Conservation (phyloP, 2,797 vertebrate genomes). For the Centroberyx gerrardi region DNA sequence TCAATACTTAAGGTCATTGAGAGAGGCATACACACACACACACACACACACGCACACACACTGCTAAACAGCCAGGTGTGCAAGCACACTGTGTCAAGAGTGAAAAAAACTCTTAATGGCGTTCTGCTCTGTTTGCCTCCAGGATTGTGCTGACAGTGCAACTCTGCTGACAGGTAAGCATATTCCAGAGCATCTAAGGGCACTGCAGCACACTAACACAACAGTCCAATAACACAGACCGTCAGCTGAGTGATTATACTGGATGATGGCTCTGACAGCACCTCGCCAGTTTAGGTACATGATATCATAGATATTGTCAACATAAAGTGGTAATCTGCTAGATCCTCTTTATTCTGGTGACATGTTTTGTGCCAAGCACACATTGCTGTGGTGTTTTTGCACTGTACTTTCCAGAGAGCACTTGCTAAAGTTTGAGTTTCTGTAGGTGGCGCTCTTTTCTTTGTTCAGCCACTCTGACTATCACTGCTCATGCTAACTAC, state of each 20-base stretch:
- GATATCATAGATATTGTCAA: slow-evolving; percentile 32
- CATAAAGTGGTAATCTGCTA: neutral
- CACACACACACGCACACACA: slow-evolving; percentile 19
- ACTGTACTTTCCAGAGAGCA: neutral
- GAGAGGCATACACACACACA: neutral
- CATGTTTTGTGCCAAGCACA: neutral
- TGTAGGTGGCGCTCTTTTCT: neutral
- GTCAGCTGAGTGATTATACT: slow-evolving; percentile 45
- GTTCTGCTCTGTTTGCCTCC: slow-evolving; percentile 51
- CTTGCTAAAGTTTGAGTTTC: neutral
- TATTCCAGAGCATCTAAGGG: slow-evolving; percentile 57
- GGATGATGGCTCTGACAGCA: slow-evolving; percentile 45
- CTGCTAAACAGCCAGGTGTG: slow-evolving; percentile 34
- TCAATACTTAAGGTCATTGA: too few species aligned
- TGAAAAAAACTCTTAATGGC: slow-evolving; percentile 38
- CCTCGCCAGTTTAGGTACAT: slow-evolving; percentile 14
- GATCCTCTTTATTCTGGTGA: neutral
- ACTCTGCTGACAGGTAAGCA: slow-evolving; percentile 61
- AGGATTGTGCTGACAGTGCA: slow-evolving; percentile 65
- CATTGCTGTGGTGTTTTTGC: neutral
- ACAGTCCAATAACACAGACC: slow-evolving; percentile 43
- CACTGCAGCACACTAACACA: slow-evolving; percentile 36
- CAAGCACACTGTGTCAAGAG: slow-evolving; percentile 30
- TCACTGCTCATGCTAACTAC: neutral
- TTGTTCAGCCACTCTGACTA: too few species aligned